Percentiles rank a stretch among this genome's conserved stretches.
Evolutionary conservation across 2,113 vertebrate species (phyloP).

Genomic region (Cyanoderma ruficeps): DNA sequence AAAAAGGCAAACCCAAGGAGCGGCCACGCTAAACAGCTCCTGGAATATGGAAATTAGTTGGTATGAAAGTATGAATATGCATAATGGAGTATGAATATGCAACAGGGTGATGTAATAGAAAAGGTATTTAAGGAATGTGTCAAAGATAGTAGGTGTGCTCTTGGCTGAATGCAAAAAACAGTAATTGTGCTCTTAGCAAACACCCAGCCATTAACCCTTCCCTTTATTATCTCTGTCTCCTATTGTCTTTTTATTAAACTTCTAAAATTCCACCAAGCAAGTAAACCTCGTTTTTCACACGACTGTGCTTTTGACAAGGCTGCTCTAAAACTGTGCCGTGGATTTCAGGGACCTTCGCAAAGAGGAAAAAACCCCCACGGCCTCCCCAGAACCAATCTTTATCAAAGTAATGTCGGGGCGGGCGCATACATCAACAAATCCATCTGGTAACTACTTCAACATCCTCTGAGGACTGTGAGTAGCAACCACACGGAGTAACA

Average conservation of each 20-base stretch:
- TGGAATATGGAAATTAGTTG: not conserved
- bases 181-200: not conserved
- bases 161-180: no score
- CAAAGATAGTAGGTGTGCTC: not conserved
- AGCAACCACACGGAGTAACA: not conserved
- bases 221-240: not conserved
- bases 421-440: not conserved
- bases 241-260: not conserved
- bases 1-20: not conserved
- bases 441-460: not conserved
- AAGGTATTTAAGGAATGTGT: no score
- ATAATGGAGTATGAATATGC: not conserved
- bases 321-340: not conserved
- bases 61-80: not conserved
- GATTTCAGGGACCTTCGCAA: not conserved
- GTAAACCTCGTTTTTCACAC: not conserved
- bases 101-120: not conserved
- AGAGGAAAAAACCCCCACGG: not conserved
- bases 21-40: not conserved
- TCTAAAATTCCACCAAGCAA: not conserved
- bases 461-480: not conserved
- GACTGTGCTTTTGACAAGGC: not conserved
- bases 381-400: conserved; percentile 13
- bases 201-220: not conserved
- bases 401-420: not conserved